Evolutionary conservation across 2,888 invertebrate species (phyloP), one percentile per base, ranked within the genome.

Genomic region (Rosalia funebris): DNA sequence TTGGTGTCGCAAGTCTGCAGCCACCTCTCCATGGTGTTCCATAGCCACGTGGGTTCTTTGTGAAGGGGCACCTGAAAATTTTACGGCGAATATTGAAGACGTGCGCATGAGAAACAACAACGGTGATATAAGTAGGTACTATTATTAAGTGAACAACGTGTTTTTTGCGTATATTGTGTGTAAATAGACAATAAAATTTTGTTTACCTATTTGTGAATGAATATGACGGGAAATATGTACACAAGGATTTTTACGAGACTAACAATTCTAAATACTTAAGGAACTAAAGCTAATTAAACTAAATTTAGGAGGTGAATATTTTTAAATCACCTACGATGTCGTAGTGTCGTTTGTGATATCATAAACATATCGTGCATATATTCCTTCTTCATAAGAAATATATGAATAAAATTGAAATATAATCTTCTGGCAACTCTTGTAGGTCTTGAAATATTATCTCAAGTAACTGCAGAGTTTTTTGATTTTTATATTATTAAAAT

Each of bases 11-110:
- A 84, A 0, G 86, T 88, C 47, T 85, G 84, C 63, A 89, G 77
- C 91, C 91, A 95, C 76, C 91, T 90, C 17, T 86, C 85, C 84
- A 96, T 91, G 1, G 93, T 95, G 73, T 95, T 93, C 91, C 94
- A 95, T 0, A 98, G 81, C 94, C 97, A 98, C 57, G 91, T 90
- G 0, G 98, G 97, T 73, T 96, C 95, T 82, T 99, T 99, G 70
- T 92, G 93, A 66, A 99, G 88, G 0, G 99, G 99, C 66, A 99
- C 81, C 81, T 82, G 76, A 68, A 79, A 66, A 34, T 32, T 53
- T 25, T 39, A 10, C 12, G 14, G 1, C 7, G n/a, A 2, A 41
- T 25, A 50, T 16, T 41, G 42, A 32, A 34, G 17, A 9, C 1
- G 1, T 16, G 3, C 1, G 9, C 31, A 11, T 42, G 7, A 1